Base-by-base conservation (phyloP, 2,888 invertebrate genomes). In the Chymomyza fuscimana region DNA sequence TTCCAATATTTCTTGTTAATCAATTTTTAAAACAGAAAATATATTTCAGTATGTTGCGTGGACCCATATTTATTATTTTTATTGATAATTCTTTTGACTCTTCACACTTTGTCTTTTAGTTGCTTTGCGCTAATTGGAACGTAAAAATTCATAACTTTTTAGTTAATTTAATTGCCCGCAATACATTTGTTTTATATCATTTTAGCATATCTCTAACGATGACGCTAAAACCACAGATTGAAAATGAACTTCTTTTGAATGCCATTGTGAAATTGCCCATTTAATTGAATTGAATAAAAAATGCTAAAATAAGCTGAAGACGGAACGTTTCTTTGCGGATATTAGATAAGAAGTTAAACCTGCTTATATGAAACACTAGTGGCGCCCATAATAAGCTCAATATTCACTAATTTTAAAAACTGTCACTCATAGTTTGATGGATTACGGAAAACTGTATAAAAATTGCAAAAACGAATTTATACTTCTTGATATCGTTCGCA, bases 101-200 rank as follows among this genome's bases (percentile, higher is more conserved):
- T 66, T 54, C 19, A 19, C 19, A 19, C 19, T 4, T 32, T 32
- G 32, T 32, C 4, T 32, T 16, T 59, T 63, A 9, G 52, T 73
- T 73, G 15, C 63, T 63, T 58, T 40, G 51, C 61, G 73, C 64
- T 82, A 84, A 85, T 78, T 68, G 25, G 73, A 58, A 40, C 63
- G 72, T 61, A 70, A 58, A 62, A 29, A 67, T 68, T 65, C 58
- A 46, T 46, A 46, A 46, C 32, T 63, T 64, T 7, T 63, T 29
- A 25, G 65, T 29, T 74, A 76, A 73, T 68, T 54, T 51, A 63
- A 65, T 69, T 62, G 56, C 36, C 5, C 61, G 25, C 54, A 51
- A 65, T 68, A 58, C 40, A 59, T 72, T 12, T 58, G 15, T 51
- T 61, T 80, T 74, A 78, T 80, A 78, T 7, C 70, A 82, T 81